Percentiles rank a stretch among this genome's conserved stretches.
These are phyloP conservation scores for Lasioglossum vierecki DNA, from an alignment of 2,888 invertebrate genomes.

Conservation along the genomic window DNA sequence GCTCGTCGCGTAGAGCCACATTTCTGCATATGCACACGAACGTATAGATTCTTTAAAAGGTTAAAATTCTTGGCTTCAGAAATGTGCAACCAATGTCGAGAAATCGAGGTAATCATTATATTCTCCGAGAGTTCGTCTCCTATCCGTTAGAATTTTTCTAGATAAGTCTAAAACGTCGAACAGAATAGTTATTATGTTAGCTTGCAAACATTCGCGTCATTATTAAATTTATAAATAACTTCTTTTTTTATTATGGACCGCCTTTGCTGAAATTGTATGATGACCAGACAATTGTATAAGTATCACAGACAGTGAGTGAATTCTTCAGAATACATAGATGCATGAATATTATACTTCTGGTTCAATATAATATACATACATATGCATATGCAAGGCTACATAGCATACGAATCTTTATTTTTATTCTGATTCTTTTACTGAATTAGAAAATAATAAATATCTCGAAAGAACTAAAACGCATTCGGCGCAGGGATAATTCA, in stretches of 20 bases:
- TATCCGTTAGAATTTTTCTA: background rate
- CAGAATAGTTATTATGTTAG: background rate
- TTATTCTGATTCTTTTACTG: background rate
- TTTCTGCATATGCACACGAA: conserved; percentile 77
- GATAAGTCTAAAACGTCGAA: background rate
- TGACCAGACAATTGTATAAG: background rate
- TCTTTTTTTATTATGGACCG: background rate
- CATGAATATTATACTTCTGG: background rate
- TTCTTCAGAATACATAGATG: background rate
- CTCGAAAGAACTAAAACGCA: background rate
- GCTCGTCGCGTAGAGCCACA: conserved; percentile 72
- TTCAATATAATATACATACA: background rate
- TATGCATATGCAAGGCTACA: background rate
- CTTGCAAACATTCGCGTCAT: background rate
- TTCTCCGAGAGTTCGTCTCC: background rate
- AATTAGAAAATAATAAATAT: background rate
- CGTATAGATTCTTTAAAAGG: conserved; percentile 58
- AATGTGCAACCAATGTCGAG: conserved; percentile 41
- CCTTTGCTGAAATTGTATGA: background rate
- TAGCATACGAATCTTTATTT: background rate
- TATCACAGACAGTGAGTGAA: conserved; percentile 9
- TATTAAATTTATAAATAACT: background rate
- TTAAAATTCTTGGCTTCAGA: conserved; percentile 44
- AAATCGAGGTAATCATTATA: background rate
- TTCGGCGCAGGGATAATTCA: background rate